Evolutionary conservation across 2,113 vertebrate species (phyloP), one percentile per base, ranked within the genome.

Genomic region (Rhombomys opimus): DNA sequence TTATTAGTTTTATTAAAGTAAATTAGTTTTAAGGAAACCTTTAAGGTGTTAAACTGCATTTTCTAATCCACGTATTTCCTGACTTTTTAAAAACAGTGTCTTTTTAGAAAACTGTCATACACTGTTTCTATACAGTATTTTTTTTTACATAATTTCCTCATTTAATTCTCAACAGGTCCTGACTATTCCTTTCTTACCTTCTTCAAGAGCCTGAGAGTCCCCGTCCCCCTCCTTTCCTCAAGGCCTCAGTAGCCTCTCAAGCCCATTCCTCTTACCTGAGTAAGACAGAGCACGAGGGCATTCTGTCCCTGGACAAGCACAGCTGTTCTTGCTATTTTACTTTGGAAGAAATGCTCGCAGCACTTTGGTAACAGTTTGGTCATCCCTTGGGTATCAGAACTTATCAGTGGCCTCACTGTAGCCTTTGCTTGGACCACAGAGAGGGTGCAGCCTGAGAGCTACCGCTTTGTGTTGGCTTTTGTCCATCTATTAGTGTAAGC

Each of bases 1-100:
- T 95, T 90, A 91, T 32, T 94, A 89, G 57, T 78, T 95, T 92
- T 38, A 70, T 95, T 92, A 75, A 86, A 95, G 80, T 7, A 89
- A 94, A 75, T 92, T 75, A 9, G 2, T 7, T 3, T 67, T 96
- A 82, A 32, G 22, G 8, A 50, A 68, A 17, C 25, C 70, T 63
- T 92, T 35, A 46, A 65, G 23, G 25, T 89, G 27, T 41, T 87
- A 14, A 82, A 38, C 57, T 88, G 9, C 70, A 41, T 78, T 84
- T 77, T 90, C 11, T 63, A 76, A 10, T 61, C 80, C 27, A 30
- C 78, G 18, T 75, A 73, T 82, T 94, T 73, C 9, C 9, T 61
- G 22, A 30, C 76, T 15, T 35, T 54, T 94, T 72, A 73, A 52
- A 94, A 54, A n/a, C 23, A 94, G 52, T 82, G 77, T 81, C 90